Conservation (phyloP, 2,113 vertebrate species). For the Nesogale talazaci region DNA sequence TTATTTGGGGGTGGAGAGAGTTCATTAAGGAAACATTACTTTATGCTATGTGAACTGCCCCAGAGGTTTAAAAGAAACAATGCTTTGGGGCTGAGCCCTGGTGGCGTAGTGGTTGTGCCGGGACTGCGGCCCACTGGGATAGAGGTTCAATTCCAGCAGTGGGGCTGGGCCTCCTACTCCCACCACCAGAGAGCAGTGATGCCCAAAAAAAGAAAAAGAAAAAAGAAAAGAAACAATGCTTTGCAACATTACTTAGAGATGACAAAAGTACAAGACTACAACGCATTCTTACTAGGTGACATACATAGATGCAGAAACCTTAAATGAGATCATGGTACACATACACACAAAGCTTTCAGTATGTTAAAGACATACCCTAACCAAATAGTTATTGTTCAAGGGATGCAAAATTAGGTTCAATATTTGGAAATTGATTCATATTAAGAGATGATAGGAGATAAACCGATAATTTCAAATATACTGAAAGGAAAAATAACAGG, state of each 20-base stretch:
- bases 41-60: background rate
- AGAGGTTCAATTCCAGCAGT: too few species aligned
- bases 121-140: too few species aligned
- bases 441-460: background rate
- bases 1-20: background rate
- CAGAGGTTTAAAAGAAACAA: background rate
- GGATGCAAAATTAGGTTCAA: background rate
- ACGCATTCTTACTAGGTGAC: too few species aligned
- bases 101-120: too few species aligned
- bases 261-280: background rate
- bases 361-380: background rate
- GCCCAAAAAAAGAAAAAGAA: too few species aligned
- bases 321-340: background rate
- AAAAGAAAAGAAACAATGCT: background rate
- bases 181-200: too few species aligned
- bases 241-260: slow-evolving; percentile 1
- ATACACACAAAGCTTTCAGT: background rate
- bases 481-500: background rate
- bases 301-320: background rate
- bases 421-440: background rate
- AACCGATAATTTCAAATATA: background rate
- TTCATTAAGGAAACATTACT: too few species aligned
- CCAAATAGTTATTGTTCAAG: background rate
- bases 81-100: too few species aligned
- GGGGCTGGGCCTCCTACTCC: too few species aligned